Base-by-base conservation (phyloP, 2,888 invertebrate species). In the Eupithecia pulchellata region DNA sequence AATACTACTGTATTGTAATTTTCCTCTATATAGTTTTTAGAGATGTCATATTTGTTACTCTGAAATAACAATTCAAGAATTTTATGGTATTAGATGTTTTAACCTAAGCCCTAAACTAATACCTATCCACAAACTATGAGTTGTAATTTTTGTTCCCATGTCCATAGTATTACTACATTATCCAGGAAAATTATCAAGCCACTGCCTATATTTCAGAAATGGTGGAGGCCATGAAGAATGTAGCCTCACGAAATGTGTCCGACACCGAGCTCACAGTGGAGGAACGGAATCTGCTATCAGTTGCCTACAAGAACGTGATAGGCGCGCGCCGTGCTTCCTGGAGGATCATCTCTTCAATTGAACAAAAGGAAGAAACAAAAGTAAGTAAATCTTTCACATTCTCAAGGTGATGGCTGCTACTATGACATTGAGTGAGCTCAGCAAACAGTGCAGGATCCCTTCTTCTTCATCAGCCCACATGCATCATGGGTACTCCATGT, bases 281-380 rank as follows among this genome's bases (percentile, higher is more conserved):
- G 92, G 99, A 99, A 94, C 96, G 99, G 86, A 99, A 99, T 93
- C 96, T 99, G 79, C 96, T 99, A 78, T 99, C 99, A 66, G 99
- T 99, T 79, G 99, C 99, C 68, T 99, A 99, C 95, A 99, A 99
- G 96, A 99, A 99, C 95, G 99, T 99, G 79, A 99, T 99, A 90
- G 99, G 99, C 71, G 99, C 99, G 76, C 96, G 99, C 84, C 96
- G 99, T 85, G 99, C 99, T 75, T 99, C 99, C 70, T 99, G 99
- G 99, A 96, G 99, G 92, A 99, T 99, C 88, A 98, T 99, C 85
- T 98, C 98, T 81, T 98, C 98, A 86, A 98, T 99, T 90, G 99
- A 99, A 95, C 99, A 99, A 93, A 99, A 99, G 93, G 99, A 99
- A 92, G 98, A 98, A 93, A 97, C 97, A 87, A 98, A 99, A 91